phyloP scores from a whole-genome alignment of 2,113 vertebrate genomes.

The Otocyon megalotis region DNA sequence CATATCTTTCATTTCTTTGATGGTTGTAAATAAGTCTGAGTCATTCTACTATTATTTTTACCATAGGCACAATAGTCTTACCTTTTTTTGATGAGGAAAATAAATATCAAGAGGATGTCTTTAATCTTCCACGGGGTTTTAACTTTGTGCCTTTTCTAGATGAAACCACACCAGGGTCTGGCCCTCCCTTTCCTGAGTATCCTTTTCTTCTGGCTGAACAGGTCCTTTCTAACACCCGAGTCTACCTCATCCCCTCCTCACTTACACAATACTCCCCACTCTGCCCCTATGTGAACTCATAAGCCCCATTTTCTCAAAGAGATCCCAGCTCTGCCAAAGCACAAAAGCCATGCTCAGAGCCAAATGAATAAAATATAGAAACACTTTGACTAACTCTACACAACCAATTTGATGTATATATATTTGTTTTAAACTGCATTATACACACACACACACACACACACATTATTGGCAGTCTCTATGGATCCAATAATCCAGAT shows the following conservation, averaged over 20 bases:
- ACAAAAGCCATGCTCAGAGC: background rate
- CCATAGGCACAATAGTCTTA: conserved; percentile 63
- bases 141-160: conserved; percentile 16
- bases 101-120: conserved; percentile 18
- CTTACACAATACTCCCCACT: background rate
- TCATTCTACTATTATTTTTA: conserved; percentile 80
- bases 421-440: background rate
- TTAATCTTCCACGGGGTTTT: conserved; percentile 37
- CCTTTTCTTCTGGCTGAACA: background rate
- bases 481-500: background rate
- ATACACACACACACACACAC: no score
- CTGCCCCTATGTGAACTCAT: background rate
- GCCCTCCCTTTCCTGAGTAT: background rate
- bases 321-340: background rate
- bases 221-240: background rate
- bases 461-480: background rate
- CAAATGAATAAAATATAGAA: background rate
- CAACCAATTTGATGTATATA: background rate
- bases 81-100: conserved; percentile 48
- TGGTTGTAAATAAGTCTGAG: conserved; percentile 69
- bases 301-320: background rate
- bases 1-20: conserved; percentile 83
- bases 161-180: background rate
- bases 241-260: background rate
- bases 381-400: background rate